Evolutionary conservation across 2,113 vertebrate species (phyloP).

Genomic region (Lampris incognitus): DNA sequence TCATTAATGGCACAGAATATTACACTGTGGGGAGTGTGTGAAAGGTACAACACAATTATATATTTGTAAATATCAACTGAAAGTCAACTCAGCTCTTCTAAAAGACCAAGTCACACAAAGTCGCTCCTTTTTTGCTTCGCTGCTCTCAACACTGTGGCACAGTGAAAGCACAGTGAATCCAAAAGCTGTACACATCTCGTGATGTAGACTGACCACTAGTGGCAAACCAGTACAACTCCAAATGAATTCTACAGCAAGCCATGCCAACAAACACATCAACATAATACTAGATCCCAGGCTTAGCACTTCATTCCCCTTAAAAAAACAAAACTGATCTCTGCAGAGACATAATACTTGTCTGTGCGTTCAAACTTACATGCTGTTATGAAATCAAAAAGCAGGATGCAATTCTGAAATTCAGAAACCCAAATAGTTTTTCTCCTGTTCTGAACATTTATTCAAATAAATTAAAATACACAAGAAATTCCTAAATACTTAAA

Average conservation of each 20-base stretch:
- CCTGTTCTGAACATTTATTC: too few relatives aligned
- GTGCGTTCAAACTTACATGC: slow-evolving; percentile 38
- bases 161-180: background rate
- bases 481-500: background rate
- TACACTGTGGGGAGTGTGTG: too few relatives aligned
- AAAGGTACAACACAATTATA: too few relatives aligned
- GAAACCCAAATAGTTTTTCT: background rate
- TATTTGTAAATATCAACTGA: too few relatives aligned
- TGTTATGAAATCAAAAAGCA: slow-evolving; percentile 44
- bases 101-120: too few relatives aligned
- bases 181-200: background rate
- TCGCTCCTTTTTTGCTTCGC: background rate
- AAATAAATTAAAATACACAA: too few relatives aligned
- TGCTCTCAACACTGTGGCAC: background rate
- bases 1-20: too few relatives aligned
- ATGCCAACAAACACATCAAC: slow-evolving; percentile 33
- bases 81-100: too few relatives aligned
- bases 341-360: background rate
- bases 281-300: slow-evolving; percentile 59
- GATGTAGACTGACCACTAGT: slow-evolving; percentile 30
- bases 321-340: slow-evolving; percentile 46
- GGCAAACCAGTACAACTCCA: slow-evolving; percentile 18
- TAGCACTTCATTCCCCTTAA: slow-evolving; percentile 44
- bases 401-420: background rate
- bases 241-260: slow-evolving; percentile 28